Evolutionary conservation across 2,888 invertebrate species (phyloP).

Genomic region (Cataglyphis altisquamis): DNA sequence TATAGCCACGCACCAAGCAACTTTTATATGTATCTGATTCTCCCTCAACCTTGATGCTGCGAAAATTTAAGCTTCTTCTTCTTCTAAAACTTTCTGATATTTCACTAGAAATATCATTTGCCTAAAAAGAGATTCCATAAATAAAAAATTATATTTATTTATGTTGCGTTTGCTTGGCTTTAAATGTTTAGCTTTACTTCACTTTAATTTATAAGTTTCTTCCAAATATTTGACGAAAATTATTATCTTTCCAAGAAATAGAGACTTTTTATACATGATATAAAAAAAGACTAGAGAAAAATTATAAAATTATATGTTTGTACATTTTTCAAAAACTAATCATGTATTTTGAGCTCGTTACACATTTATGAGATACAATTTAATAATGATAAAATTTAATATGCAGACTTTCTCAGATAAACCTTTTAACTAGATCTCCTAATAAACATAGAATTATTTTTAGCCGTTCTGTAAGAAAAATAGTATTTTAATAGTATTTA

Average conservation of each 20-base stretch:
- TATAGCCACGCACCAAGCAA: slow-evolving; percentile 68
- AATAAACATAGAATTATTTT: background rate
- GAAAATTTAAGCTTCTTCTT: slow-evolving; percentile 44
- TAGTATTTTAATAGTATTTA: background rate
- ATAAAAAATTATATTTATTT: slow-evolving; percentile 8
- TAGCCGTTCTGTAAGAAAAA: background rate
- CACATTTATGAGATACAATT: background rate
- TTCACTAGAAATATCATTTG: slow-evolving; percentile 11
- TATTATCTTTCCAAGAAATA: slow-evolving; percentile 15
- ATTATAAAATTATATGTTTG: background rate
- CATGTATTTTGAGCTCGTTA: background rate
- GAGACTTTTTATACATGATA: background rate
- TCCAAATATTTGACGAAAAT: background rate
- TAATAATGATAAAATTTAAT: background rate
- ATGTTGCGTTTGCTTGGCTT: background rate
- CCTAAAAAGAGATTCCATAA: background rate
- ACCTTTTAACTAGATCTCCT: background rate
- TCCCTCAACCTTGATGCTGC: slow-evolving; percentile 61
- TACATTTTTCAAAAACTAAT: too few species aligned
- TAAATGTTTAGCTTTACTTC: background rate
- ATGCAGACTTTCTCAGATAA: too few species aligned
- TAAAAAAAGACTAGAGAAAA: background rate
- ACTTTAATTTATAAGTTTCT: background rate
- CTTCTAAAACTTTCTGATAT: slow-evolving; percentile 57
- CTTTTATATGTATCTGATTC: slow-evolving; percentile 73